phyloP scores from a whole-genome alignment of 2,113 vertebrate genomes.

The Bungarus multicinctus region DNA sequence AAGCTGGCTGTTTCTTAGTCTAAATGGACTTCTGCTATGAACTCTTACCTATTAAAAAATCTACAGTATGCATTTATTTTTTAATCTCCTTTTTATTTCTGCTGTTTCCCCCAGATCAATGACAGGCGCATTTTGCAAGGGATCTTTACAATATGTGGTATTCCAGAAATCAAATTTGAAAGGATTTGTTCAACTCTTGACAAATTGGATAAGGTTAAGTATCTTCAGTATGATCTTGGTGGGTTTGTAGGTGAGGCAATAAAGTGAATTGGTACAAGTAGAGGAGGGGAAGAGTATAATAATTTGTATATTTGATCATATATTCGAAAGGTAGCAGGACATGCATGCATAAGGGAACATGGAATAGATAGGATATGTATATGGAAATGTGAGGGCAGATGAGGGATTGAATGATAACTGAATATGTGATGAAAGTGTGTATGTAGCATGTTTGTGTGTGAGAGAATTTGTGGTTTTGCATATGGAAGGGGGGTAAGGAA shows the following conservation, averaged over 20 bases:
- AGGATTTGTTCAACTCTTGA: slow-evolving; percentile 84
- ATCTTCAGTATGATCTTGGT: background rate
- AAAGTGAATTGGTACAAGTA: background rate
- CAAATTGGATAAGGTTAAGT: slow-evolving; percentile 90
- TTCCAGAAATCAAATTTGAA: slow-evolving; percentile 87
- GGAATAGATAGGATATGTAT: background rate
- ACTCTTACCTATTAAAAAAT: background rate
- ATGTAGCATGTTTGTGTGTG: background rate
- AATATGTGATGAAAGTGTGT: background rate
- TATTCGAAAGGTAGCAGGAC: background rate
- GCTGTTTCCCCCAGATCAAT: slow-evolving; percentile 75
- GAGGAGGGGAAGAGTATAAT: background rate
- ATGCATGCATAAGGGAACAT: background rate
- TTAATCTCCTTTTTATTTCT: background rate
- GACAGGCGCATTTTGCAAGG: slow-evolving; percentile 90
- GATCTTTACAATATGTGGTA: slow-evolving; percentile 84
- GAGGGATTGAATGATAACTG: background rate
- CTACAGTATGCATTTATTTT: background rate
- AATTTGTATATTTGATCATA: background rate
- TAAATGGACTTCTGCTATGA: too few relatives aligned
- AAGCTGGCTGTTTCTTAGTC: accelerated
- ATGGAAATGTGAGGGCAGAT: background rate
- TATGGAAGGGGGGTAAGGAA: background rate
- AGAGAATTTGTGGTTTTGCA: background rate
- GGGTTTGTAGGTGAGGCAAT: background rate